Evolutionary conservation across 2,888 invertebrate species (phyloP), one percentile per base, ranked within the genome.

Genomic region (Folsomia candida): DNA sequence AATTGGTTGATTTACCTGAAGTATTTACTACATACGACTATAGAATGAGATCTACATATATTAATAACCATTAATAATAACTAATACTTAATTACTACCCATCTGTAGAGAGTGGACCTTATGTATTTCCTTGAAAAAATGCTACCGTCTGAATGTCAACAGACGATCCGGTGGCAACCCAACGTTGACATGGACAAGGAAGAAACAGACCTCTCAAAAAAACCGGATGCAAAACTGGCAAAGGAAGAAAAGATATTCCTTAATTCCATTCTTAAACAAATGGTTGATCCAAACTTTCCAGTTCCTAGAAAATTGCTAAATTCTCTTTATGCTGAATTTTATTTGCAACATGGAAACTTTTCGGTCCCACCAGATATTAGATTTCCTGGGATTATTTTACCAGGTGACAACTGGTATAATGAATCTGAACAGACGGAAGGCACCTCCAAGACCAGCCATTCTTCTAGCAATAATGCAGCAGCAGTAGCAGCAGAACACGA

Each of bases 401-500:
- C 63, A 2, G 71, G 67, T n/a, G 67, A 57, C 18, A 67, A 51
- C 22, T 72, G 72, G 72, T 72, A 62, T 11, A 59, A 65, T 14
- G 60, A 51, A 20, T 18, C 25, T 2, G 70, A 67, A 1, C 27
- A 51, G 6, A 60, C 59, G 20, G 54, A 37, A 27, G 63, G 25
- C 6, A 59, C 27, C 6, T 28, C 14, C 28, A 61, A 61, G 67
- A 22, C 14, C 37, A 58, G 14, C 29, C 51, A 58, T 27, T 22
- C 18, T 0, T 70, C 6, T 70, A n/a, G n/a, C n/a, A n/a, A n/a
- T n/a, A n/a, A n/a, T n/a, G n/a, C 37, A 58, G 11, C 29, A 62
- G 22, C 37, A 20, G 84, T 92, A 58, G 83, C 92, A 70, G 90
- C 90, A 1, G 92, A 92, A 81, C 92, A 92, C 91, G 89, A 88